phyloP scores from a whole-genome alignment of 2,797 vertebrate species.

The Tenualosa thibaudeaui region DNA sequence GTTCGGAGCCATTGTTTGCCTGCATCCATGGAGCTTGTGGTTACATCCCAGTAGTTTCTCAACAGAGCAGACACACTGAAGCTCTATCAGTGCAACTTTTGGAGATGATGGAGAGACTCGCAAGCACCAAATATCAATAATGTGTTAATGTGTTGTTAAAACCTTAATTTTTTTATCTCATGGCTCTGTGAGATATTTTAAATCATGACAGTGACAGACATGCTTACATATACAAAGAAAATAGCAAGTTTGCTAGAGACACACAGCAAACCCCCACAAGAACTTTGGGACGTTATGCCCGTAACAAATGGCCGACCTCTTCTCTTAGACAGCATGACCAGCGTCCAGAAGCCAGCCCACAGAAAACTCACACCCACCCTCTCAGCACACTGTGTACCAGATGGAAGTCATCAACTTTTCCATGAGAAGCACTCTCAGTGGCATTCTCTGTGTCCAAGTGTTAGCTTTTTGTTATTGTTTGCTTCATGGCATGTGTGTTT shows the following conservation, averaged over 20 bases:
- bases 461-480: constrained; percentile 30
- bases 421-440: constrained; percentile 36
- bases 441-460: constrained; percentile 31
- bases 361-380: constrained; percentile 37
- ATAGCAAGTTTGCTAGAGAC: neutral
- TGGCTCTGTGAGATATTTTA: neutral
- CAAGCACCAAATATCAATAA: neutral
- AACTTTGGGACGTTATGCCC: neutral
- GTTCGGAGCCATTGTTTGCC: neutral
- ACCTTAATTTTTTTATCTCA: neutral
- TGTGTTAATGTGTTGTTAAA: neutral
- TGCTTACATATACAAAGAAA: neutral
- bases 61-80: neutral
- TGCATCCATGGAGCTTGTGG: neutral
- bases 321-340: constrained; percentile 31
- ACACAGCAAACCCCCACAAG: neutral
- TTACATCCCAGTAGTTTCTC: constrained; percentile 13
- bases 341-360: constrained; percentile 29
- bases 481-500: neutral
- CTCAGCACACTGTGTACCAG: constrained; percentile 40
- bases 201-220: too few relatives aligned
- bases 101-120: neutral
- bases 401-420: constrained; percentile 53
- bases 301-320: constrained; percentile 31
- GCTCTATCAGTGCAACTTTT: neutral